phyloP scores from a whole-genome alignment of 2,113 vertebrate species.

The Sturnus vulgaris region DNA sequence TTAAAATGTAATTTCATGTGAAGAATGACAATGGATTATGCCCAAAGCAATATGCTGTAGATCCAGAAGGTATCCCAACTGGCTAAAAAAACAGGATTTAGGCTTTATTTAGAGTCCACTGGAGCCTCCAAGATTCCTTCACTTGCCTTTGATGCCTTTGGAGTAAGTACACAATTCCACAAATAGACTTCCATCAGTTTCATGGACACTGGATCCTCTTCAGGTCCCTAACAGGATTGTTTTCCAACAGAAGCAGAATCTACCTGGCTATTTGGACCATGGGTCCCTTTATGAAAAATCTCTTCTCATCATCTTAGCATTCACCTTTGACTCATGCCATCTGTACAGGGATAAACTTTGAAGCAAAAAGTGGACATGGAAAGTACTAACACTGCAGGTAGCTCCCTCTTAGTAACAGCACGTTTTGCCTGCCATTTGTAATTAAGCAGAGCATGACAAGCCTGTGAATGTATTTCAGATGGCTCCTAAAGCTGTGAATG shows the following conservation, averaged over 20 bases:
- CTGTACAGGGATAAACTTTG: not conserved
- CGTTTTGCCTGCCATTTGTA: not conserved
- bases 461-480: not conserved
- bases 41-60: not conserved
- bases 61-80: not conserved
- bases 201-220: not conserved
- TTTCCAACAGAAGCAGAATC: not conserved
- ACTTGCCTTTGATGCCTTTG: not conserved
- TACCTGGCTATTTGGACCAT: not conserved
- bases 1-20: conserved; percentile 7
- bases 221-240: not conserved
- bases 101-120: not conserved
- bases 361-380: not conserved
- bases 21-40: conserved; percentile 7
- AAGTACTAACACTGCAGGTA: not conserved
- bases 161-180: not conserved
- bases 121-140: not conserved
- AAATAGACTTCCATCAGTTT: not conserved
- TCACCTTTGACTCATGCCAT: not conserved
- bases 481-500: not conserved
- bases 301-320: not conserved
- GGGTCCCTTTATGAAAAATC: not conserved
- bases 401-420: not conserved
- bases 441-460: not conserved
- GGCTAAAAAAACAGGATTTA: not conserved